phyloP scores from a whole-genome alignment of 1,140 invertebrate genomes.

The Leptoteleia sp. region DNA sequence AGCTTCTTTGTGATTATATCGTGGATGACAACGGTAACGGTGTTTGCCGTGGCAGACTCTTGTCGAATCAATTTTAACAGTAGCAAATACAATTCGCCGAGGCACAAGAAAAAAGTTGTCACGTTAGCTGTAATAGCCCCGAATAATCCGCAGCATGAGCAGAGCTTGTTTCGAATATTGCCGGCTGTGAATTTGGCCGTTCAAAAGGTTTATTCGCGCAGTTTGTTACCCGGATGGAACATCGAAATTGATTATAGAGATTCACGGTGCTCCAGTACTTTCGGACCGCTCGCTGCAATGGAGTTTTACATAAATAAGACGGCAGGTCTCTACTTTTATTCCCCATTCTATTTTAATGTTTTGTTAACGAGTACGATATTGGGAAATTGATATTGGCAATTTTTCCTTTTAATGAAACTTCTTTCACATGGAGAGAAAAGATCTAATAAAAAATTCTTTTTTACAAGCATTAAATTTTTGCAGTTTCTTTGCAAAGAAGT shows the following conservation, averaged over 20 bases:
- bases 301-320: conserved; percentile 87
- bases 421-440: no score
- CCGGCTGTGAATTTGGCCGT: conserved; percentile 89
- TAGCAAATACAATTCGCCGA: conserved; percentile 56
- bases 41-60: conserved; percentile 26
- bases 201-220: conserved; percentile 83
- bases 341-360: no score
- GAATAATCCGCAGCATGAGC: conserved; percentile 83
- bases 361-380: no score
- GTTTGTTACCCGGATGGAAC: conserved; percentile 85
- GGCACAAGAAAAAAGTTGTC: conserved; percentile 73
- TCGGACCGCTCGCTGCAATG: conserved; percentile 89
- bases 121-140: conserved; percentile 87
- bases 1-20: conserved; percentile 31
- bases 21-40: conserved; percentile 23
- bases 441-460: no score
- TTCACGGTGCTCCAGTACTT: conserved; percentile 89
- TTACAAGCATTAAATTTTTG: no score
- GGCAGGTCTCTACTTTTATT: conserved; percentile 81
- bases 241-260: conserved; percentile 87
- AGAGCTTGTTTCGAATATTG: conserved; percentile 86
- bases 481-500: no score
- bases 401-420: no score
- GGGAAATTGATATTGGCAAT: no score
- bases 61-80: conserved; percentile 13